Conservation (phyloP, 2,797 vertebrate species). For the Myotis findleyi region DNA sequence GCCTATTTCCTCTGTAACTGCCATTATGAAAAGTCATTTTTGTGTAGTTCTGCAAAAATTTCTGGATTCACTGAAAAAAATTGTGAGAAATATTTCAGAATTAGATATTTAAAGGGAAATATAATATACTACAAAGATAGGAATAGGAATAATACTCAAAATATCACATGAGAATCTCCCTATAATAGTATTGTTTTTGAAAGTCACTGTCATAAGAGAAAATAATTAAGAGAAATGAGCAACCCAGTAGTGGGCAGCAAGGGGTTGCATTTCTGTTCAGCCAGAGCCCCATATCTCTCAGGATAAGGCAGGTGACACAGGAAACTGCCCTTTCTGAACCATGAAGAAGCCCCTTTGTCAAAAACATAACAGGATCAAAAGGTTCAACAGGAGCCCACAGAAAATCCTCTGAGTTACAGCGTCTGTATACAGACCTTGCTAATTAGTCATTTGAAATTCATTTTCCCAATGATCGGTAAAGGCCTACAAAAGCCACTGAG, state of each 20-base stretch:
- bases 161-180: neutral
- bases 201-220: neutral
- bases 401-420: neutral
- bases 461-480: neutral
- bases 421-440: neutral
- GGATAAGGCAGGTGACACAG: neutral
- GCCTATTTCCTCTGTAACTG: neutral
- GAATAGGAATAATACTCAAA: neutral
- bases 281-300: neutral
- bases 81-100: conserved; percentile 27
- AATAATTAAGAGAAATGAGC: neutral
- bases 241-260: neutral
- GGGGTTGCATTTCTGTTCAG: neutral
- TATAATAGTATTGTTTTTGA: neutral
- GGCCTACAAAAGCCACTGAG: neutral
- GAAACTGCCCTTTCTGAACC: neutral
- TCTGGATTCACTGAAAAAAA: neutral
- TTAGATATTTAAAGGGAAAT: neutral
- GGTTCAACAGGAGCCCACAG: neutral
- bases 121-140: neutral
- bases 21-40: neutral
- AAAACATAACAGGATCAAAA: neutral
- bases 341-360: neutral
- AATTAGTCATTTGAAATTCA: conserved; percentile 23
- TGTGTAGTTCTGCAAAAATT: neutral